These are phyloP conservation scores for Ennomos quercinarius DNA, from an alignment of 2,888 invertebrate genomes.

Conservation along the genomic window DNA sequence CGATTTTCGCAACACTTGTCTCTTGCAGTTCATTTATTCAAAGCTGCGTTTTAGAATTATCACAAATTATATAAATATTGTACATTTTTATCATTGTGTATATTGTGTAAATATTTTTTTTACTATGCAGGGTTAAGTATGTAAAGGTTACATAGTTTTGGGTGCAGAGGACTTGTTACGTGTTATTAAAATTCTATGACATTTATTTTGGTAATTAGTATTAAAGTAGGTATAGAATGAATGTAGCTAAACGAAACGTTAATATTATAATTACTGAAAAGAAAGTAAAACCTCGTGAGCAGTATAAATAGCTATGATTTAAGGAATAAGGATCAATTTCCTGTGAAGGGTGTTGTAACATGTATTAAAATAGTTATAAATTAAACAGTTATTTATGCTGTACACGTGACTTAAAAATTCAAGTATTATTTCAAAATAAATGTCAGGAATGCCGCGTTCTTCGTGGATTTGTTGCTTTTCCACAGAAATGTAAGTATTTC, in stretches of 20 bases:
- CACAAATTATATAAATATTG: conserved; percentile 13
- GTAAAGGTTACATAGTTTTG: conserved; percentile 13
- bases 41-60: conserved; percentile 1
- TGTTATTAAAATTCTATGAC: conserved; percentile 16
- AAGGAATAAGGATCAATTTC: too few relatives aligned
- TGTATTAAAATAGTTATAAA: conserved; percentile 2
- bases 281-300: too few relatives aligned
- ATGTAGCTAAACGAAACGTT: conserved; percentile 10
- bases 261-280: too few relatives aligned
- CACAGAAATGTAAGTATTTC: conserved; percentile 49
- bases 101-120: conserved; percentile 65
- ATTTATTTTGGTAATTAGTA: conserved; percentile 25
- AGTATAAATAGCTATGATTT: too few relatives aligned
- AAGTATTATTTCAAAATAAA: conserved; percentile 18
- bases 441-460: conserved; percentile 22
- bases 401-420: not conserved
- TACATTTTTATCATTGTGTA: conserved; percentile 43
- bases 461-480: conserved; percentile 38
- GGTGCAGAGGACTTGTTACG: conserved; percentile 8
- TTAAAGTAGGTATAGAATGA: not conserved
- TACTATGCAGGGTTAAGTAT: conserved; percentile 19
- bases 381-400: not conserved
- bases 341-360: too few relatives aligned
- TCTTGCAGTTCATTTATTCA: not conserved
- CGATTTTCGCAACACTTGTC: not conserved